Base-by-base conservation (phyloP, 1,140 invertebrate species). In the Matsumurasca onukii region DNA sequence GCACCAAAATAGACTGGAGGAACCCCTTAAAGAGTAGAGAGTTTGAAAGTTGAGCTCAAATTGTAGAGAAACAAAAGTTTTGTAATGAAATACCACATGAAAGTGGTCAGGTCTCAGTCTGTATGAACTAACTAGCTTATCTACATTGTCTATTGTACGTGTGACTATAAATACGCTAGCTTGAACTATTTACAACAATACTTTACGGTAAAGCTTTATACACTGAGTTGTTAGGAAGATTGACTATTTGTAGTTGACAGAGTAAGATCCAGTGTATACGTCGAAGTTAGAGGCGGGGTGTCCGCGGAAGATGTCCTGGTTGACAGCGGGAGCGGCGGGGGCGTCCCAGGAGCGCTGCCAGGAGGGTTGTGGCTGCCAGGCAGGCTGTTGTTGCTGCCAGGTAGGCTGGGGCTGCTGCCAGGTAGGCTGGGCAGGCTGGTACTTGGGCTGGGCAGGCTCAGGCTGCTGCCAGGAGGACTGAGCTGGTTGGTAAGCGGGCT, bases 221-320 rank as follows among this genome's bases (percentile, higher is more conserved):
- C 34, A 39, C 34, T 17, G 34, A 9, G 49, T 52, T 5, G 20
- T 12, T 52, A 20, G 17, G 34, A 5, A 39, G 22, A 25, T 55
- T 71, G 57, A 55, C 66, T 69, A 68, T 29, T 71, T 84, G 75
- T 91, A 91, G 72, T 85, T 84, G 52, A 91, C 85, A 22, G 84
- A 83, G 76, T 91, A 91, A 17, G 89, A 89, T 24, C 88, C 89
- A 55, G 83, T 83, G 74, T 80, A 83, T n/a, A 87, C 81, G 72
- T 89, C 86, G 57, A 88, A 82, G 72, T 87, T 89, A 27, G 59
- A 70, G 52, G 85, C 82, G 5, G 88, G 85, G 72, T 88, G 87
- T 9, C 39, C 74, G 70, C 62, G 31, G 62, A 65, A 65, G 62
- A 65, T 65, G 62, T 25, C 48, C 3, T n/a, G 34, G 62, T 65